A percentile compares a stretch with the other conserved stretches of the same genome.
phyloP scores from a whole-genome alignment of 2,888 invertebrate genomes.

The Furcula furcula region DNA sequence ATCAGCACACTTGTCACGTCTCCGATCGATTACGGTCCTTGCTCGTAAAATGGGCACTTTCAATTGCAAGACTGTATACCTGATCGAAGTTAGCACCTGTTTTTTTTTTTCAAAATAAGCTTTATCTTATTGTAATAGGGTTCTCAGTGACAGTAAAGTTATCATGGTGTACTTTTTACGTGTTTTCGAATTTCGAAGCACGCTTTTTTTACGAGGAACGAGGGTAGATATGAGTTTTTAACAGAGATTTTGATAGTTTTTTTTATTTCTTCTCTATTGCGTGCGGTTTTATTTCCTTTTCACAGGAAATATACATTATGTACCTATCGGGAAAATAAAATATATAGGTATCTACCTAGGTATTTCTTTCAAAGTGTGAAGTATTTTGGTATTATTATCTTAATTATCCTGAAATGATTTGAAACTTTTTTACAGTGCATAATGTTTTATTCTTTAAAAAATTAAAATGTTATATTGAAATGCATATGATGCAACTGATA shows the following conservation, averaged over 20 bases:
- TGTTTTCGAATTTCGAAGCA: constrained; percentile 20
- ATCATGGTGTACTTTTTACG: constrained; percentile 20
- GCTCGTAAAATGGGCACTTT: constrained; percentile 55
- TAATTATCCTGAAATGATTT: too few species aligned
- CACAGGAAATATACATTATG: too few species aligned
- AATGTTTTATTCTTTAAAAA: too few species aligned
- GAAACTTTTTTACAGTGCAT: too few species aligned
- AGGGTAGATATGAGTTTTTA: constrained; percentile 19
- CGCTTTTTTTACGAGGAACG: constrained; percentile 11
- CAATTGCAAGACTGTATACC: constrained; percentile 40
- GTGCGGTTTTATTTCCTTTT: constrained; percentile 8
- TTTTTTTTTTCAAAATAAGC: constrained; percentile 11
- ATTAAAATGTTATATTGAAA: too few species aligned
- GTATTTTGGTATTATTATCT: too few species aligned
- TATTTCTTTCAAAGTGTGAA: too few species aligned
- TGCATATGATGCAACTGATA: too few species aligned
- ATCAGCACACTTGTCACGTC: constrained; percentile 44
- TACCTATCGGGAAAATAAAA: too few species aligned
- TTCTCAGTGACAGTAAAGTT: background rate
- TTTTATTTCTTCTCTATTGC: constrained; percentile 13
- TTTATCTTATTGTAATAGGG: constrained; percentile 3
- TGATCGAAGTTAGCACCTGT: background rate
- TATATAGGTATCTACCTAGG: too few species aligned
- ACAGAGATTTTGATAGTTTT: constrained; percentile 14
- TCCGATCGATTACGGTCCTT: constrained; percentile 47